Evolutionary conservation across 2,113 vertebrate species (phyloP).

Genomic region (Accipiter cooperii): DNA sequence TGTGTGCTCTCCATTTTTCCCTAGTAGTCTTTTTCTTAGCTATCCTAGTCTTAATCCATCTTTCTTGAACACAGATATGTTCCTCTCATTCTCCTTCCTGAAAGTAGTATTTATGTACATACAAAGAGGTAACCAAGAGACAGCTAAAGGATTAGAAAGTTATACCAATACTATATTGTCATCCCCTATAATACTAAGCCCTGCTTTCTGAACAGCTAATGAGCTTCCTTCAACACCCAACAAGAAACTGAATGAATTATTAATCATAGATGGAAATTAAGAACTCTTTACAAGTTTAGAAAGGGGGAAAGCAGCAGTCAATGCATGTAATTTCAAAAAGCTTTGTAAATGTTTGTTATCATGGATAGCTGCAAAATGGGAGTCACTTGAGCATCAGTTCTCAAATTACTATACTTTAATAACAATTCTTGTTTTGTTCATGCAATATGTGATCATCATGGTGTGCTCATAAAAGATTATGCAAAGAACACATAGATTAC

Average conservation of each 20-base stretch:
- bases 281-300: background rate
- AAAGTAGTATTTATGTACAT: background rate
- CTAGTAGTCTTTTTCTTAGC: background rate
- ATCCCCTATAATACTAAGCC: background rate
- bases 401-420: background rate
- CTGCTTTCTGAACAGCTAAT: background rate
- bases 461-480: background rate
- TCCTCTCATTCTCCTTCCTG: background rate
- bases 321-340: background rate
- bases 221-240: background rate
- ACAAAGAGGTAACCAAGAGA: background rate
- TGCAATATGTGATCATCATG: background rate
- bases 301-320: background rate
- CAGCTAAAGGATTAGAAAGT: background rate
- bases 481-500: background rate
- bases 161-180: background rate
- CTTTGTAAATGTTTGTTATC: background rate
- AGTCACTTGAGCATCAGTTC: background rate
- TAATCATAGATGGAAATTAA: background rate
- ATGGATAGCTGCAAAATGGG: background rate
- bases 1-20: background rate
- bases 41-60: background rate
- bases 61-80: background rate
- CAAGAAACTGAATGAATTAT: background rate
- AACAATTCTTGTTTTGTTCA: background rate